phyloP scores from a whole-genome alignment of 2,113 vertebrate species.

The Bostrychus sinensis region DNA sequence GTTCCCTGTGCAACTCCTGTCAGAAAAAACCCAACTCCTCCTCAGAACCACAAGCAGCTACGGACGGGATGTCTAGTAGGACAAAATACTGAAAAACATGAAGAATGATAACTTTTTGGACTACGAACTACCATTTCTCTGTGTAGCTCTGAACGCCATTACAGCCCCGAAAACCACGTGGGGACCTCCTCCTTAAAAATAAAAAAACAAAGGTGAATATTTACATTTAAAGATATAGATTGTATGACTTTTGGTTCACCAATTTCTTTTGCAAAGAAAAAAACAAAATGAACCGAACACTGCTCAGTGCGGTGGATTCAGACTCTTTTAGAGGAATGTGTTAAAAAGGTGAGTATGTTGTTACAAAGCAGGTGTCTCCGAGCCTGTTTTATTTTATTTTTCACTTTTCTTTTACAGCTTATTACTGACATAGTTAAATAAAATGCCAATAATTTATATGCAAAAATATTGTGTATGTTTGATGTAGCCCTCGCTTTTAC shows the following conservation, averaged over 20 bases:
- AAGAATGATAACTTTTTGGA: not conserved
- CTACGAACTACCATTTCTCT: not conserved
- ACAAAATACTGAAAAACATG: not conserved
- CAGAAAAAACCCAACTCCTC: too few species aligned
- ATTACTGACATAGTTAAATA: slow-evolving; percentile 66
- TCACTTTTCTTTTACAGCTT: slow-evolving; percentile 37
- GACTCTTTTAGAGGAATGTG: slow-evolving; percentile 51
- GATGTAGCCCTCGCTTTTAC: slow-evolving; percentile 56
- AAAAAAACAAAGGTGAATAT: not conserved
- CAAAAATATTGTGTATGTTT: slow-evolving; percentile 53
- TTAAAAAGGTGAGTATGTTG: slow-evolving; percentile 81
- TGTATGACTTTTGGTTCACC: slow-evolving; percentile 21
- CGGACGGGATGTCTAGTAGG: not conserved
- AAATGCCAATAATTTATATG: slow-evolving; percentile 79
- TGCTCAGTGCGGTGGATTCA: slow-evolving; percentile 35
- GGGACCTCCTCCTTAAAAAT: not conserved
- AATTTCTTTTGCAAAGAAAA: slow-evolving; percentile 13
- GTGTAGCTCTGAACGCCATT: not conserved
- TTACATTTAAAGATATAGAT: not conserved
- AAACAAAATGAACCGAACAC: slow-evolving; percentile 7
- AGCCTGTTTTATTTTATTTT: slow-evolving; percentile 37
- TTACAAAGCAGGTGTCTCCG: slow-evolving; percentile 41
- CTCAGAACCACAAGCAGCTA: too few species aligned
- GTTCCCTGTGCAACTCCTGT: too few species aligned
- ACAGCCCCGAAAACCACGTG: not conserved